Base-by-base conservation (phyloP, 2,888 invertebrate genomes). In the Cryptocephalus primarius region DNA sequence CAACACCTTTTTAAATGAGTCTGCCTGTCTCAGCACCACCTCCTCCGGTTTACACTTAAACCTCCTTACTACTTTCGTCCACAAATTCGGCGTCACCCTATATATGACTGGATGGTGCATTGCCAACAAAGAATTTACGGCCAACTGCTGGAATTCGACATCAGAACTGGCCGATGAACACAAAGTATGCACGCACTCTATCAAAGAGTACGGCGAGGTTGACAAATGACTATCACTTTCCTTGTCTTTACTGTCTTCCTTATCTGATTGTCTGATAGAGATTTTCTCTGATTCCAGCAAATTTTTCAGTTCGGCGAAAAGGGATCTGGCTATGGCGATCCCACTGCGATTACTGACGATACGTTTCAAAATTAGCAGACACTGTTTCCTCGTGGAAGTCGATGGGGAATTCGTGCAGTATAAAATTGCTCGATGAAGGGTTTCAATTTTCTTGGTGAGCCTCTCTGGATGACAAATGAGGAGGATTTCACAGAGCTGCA, bases 91-190 rank as follows among this genome's bases (percentile, higher is more conserved):
- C 53, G 76, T 73, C 31, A 75, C 71, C 14, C 71, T 70, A 22
- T 74, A 71, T 36, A 86, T 76, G 36, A 79, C 75, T 1, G 87
- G 86, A 68, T 90, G 85, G 69, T 92, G 89, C 43, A 83, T 77
- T 39, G 85, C 77, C 10, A 84, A 71, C 31, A 94, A 66, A 6
- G 83, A 73, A 48, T 82, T 83, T 46, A 85, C 63, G 0, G 81
- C 81, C 41, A 89, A 66, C 8, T 68, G 62, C 55, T 83, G 73
- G 0, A 77, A 72, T 53, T 68, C 66, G 4, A 48, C 36, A 33
- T 69, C 66, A 8, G 73, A 59, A 44, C 61, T 55, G 50, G 59
- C 53, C 48, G 65, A 58, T 52, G 69, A 65, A 68, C 75, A 73
- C 42, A 74, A 55, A 9, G 68, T 60, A 9, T 62, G 62, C 43